Evolutionary conservation across 2,113 vertebrate genomes (phyloP).

Genomic region (Empidonax traillii): DNA sequence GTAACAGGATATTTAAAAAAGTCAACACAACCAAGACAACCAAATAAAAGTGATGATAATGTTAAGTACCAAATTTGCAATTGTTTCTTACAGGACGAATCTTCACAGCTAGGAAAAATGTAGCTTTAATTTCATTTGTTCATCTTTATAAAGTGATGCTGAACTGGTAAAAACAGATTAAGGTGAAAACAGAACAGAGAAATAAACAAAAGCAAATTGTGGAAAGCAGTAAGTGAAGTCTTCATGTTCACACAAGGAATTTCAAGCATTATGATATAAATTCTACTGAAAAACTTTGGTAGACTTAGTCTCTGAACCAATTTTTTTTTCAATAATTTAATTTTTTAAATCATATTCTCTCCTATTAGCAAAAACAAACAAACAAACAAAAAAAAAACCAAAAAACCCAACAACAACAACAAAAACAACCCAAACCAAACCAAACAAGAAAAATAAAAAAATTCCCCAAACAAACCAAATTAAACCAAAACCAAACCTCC

Average conservation of each 20-base stretch:
- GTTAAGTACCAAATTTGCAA: not conserved
- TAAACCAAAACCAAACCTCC: accelerated
- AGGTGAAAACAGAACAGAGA: not conserved
- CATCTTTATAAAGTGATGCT: not conserved
- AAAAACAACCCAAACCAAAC: not conserved
- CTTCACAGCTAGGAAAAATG: not conserved
- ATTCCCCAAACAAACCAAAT: no score
- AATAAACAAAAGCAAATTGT: not conserved
- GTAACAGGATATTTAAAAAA: not conserved
- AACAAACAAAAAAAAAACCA: not conserved
- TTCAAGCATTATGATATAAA: not conserved
- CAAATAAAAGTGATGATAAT: not conserved
- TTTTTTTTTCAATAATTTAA: not conserved
- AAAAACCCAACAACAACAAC: no score
- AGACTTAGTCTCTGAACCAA: not conserved
- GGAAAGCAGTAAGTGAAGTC: not conserved
- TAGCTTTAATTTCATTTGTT: not conserved
- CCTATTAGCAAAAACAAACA: not conserved
- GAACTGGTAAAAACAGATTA: not conserved
- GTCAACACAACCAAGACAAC: not conserved
- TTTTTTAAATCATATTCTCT: not conserved
- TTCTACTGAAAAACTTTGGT: not conserved
- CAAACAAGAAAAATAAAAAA: not conserved
- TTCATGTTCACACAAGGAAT: not conserved
- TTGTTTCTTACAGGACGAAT: not conserved